Conservation (phyloP, 2,797 vertebrate genomes). For the Spondyliosoma cantharus region DNA sequence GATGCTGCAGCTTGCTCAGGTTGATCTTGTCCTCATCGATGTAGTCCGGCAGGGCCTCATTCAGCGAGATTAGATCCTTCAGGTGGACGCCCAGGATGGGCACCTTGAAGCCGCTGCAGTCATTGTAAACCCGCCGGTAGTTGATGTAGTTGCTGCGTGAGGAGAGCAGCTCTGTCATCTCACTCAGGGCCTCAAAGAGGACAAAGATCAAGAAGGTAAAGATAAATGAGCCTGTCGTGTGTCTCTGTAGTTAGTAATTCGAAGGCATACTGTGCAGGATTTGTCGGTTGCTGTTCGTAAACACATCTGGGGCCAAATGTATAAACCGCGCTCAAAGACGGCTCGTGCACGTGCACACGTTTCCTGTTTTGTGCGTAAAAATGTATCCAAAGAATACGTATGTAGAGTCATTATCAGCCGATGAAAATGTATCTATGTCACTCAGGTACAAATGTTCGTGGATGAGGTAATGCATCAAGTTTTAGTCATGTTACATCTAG, state of each 20-base stretch:
- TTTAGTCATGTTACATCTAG: too few relatives aligned
- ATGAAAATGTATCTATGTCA: too few relatives aligned
- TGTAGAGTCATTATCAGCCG: too few relatives aligned
- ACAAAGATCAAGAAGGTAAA: not conserved
- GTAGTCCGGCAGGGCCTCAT: constrained; percentile 89
- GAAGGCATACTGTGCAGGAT: too few relatives aligned
- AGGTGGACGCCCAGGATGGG: constrained; percentile 92
- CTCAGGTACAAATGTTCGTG: too few relatives aligned
- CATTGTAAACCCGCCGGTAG: constrained; percentile 88
- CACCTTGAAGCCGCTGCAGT: constrained; percentile 90
- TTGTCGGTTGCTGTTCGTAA: too few relatives aligned
- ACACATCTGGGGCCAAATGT: too few relatives aligned
- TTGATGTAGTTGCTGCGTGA: constrained; percentile 90
- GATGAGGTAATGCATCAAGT: too few relatives aligned
- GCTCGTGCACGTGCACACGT: too few relatives aligned
- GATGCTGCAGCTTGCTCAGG: constrained; percentile 90
- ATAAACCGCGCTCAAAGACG: too few relatives aligned
- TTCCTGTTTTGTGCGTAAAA: too few relatives aligned
- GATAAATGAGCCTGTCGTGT: not conserved
- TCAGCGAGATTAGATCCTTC: constrained; percentile 92
- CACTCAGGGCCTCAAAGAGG: constrained; percentile 86
- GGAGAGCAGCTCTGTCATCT: constrained; percentile 91
- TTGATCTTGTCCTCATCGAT: constrained; percentile 90
- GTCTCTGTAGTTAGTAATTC: not conserved
- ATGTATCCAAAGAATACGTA: too few relatives aligned